Conservation (phyloP, 1,140 invertebrate species). For the Penaeus vannamei region DNA sequence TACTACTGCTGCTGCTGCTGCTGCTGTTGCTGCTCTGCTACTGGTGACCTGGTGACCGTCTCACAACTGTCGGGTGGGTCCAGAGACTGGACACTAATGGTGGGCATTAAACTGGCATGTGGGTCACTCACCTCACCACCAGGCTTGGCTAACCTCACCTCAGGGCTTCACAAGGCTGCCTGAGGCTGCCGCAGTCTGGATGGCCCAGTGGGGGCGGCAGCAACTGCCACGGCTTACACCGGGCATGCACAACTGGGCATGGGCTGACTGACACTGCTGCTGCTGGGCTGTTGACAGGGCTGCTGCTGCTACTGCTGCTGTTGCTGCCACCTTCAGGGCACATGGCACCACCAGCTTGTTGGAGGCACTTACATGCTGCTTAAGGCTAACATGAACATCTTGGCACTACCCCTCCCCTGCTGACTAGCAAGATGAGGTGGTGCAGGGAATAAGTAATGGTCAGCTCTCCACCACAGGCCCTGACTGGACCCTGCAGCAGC, state of each 20-base stretch:
- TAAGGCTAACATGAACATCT: constrained; percentile 46
- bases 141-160: constrained; percentile 60
- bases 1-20: constrained; percentile 53
- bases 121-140: constrained; percentile 60
- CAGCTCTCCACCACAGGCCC: constrained; percentile 61
- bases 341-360: constrained; percentile 49
- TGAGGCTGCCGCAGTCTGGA: constrained; percentile 46
- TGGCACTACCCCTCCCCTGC: constrained; percentile 9
- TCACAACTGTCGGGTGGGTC: constrained; percentile 42
- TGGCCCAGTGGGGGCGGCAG: constrained; percentile 39
- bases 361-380: constrained; percentile 52
- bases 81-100: constrained; percentile 48
- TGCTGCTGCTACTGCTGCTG: constrained; percentile 50
- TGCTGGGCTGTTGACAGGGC: constrained; percentile 39
- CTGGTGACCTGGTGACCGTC: constrained; percentile 33
- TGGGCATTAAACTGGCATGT: constrained; percentile 60
- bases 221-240: constrained; percentile 42
- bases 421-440: constrained; percentile 42
- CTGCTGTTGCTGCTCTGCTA: constrained; percentile 53
- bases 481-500: constrained; percentile 65
- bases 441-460: constrained; percentile 22
- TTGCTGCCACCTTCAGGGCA: constrained; percentile 47
- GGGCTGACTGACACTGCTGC: constrained; percentile 54
- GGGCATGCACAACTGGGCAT: constrained; percentile 51
- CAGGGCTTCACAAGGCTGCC: constrained; percentile 54